These are phyloP conservation scores for Rhadinocentrus ornatus DNA, from an alignment of 2,797 vertebrate genomes.

Conservation along the genomic window DNA sequence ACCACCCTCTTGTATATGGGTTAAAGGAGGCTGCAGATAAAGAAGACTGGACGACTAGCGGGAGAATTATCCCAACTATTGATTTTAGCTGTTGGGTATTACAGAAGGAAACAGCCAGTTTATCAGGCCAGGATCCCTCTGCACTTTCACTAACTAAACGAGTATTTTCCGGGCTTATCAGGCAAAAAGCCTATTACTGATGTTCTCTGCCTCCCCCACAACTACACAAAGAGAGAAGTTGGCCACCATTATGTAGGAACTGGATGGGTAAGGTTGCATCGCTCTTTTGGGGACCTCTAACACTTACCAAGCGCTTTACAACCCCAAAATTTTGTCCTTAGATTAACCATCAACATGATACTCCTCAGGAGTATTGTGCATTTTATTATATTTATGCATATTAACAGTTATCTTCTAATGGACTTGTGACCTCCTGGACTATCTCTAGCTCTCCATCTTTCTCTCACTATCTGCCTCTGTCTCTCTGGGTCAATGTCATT, in stretches of 20 bases:
- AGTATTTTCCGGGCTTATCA: slow-evolving; percentile 95
- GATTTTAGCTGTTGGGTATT: slow-evolving; percentile 98
- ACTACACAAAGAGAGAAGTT: slow-evolving; percentile 68
- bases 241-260: slow-evolving; percentile 64
- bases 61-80: slow-evolving; percentile 95
- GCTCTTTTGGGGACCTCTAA: slow-evolving; percentile 62
- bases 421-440: slow-evolving; percentile 63
- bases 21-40: slow-evolving; percentile 80
- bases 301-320: slow-evolving; percentile 53
- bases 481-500: slow-evolving; percentile 69
- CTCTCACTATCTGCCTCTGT: slow-evolving; percentile 40
- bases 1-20: slow-evolving; percentile 71
- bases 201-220: slow-evolving; percentile 78
- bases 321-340: slow-evolving; percentile 52
- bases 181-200: slow-evolving; percentile 88
- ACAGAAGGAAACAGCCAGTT: slow-evolving; percentile 92
- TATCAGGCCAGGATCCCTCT: slow-evolving; percentile 93
- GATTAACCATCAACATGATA: slow-evolving; percentile 41
- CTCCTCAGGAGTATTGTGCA: slow-evolving; percentile 51
- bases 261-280: slow-evolving; percentile 53
- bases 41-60: slow-evolving; percentile 86
- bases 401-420: slow-evolving; percentile 57
- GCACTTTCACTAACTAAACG: slow-evolving; percentile 93
- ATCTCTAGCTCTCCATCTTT: slow-evolving; percentile 52
- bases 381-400: slow-evolving; percentile 51